Conservation (phyloP, 1,140 invertebrate genomes). For the Lucilia sericata region DNA sequence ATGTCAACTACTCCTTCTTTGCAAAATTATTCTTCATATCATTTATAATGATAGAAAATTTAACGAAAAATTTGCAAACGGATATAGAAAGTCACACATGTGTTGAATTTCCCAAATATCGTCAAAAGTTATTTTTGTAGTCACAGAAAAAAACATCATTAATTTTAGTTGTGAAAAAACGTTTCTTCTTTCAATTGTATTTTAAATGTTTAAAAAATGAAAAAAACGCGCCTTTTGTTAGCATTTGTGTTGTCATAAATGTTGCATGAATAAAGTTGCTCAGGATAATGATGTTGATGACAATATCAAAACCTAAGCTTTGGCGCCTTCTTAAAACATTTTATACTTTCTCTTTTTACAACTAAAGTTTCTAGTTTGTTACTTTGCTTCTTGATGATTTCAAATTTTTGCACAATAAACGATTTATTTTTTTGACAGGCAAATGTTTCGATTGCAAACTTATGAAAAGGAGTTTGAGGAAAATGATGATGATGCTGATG, state of each 20-base stretch:
- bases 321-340: not conserved
- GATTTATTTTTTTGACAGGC: slow-evolving; percentile 34
- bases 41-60: not conserved
- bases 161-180: not conserved
- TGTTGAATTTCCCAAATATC: slow-evolving; percentile 36
- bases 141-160: slow-evolving; percentile 27
- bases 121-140: slow-evolving; percentile 14
- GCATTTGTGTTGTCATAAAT: too few species aligned
- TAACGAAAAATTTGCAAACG: slow-evolving; percentile 18
- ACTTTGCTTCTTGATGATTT: not conserved
- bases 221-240: too few species aligned
- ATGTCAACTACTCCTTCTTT: too few species aligned
- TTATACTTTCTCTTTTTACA: not conserved
- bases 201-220: too few species aligned
- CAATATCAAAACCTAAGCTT: not conserved
- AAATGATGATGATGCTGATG: not conserved
- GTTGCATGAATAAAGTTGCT: too few species aligned
- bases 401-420: slow-evolving; percentile 33
- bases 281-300: too few species aligned
- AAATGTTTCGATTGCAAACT: not conserved
- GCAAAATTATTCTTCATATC: not conserved
- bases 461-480: not conserved
- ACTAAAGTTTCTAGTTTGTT: too few species aligned
- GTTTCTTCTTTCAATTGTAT: too few species aligned
- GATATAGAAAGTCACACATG: slow-evolving; percentile 30